A percentile compares a stretch with the other conserved stretches of the same genome.
Conservation (phyloP, 2,888 invertebrate genomes). For the Anoplius nigerrimus region DNA sequence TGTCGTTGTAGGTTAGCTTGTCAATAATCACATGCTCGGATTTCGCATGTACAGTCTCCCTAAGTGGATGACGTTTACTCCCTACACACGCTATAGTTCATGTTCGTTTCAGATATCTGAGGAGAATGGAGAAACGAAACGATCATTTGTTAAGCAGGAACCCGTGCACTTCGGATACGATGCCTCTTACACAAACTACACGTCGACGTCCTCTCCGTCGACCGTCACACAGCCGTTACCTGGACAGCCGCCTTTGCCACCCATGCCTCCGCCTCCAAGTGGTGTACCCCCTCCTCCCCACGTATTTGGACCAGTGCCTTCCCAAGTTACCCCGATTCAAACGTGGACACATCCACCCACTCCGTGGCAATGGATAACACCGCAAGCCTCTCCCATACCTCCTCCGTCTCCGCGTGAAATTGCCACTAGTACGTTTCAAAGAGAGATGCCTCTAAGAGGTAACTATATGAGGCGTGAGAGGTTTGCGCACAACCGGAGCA, state of each 20-base stretch:
- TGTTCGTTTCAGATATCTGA: conserved; percentile 53
- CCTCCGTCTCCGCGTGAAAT: conserved; percentile 58
- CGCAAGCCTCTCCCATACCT: conserved; percentile 63
- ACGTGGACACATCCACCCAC: conserved; percentile 59
- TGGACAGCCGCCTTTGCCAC: conserved; percentile 72
- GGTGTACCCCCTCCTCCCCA: conserved; percentile 68
- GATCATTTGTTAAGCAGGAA: conserved; percentile 60
- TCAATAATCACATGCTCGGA: not conserved
- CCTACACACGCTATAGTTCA: no score
- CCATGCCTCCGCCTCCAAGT: conserved; percentile 71
- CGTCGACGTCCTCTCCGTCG: conserved; percentile 56
- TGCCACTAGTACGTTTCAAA: conserved; percentile 61
- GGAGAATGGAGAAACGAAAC: conserved; percentile 62
- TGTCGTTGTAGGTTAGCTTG: not conserved
- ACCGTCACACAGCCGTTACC: conserved; percentile 68
- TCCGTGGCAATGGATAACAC: conserved; percentile 72
- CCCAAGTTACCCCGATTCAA: conserved; percentile 68
- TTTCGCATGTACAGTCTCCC: not conserved
- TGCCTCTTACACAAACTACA: conserved; percentile 61
- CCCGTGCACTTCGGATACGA: conserved; percentile 63
- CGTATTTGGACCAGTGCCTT: conserved; percentile 64
- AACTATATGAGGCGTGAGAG: conserved; percentile 68
- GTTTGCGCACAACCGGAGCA: conserved; percentile 66
- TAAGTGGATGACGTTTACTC: not conserved
- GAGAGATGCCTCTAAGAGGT: conserved; percentile 63